phyloP scores from a whole-genome alignment of 2,797 vertebrate species.

The Sus cebifrons region DNA sequence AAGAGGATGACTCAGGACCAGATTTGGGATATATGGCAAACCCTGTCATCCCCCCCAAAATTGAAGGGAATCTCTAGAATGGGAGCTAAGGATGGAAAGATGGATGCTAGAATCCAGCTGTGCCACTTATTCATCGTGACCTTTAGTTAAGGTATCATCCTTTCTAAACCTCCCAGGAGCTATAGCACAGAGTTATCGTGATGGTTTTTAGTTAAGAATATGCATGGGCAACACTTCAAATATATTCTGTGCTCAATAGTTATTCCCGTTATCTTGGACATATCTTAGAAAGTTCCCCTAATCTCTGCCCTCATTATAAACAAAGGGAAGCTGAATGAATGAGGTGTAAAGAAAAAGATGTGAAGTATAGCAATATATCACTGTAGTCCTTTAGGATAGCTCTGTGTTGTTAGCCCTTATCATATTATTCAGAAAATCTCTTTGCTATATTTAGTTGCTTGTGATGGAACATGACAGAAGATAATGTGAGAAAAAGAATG shows the following conservation, averaged over 20 bases:
- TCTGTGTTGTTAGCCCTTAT: neutral
- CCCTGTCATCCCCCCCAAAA: rapidly evolving
- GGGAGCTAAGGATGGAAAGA: neutral
- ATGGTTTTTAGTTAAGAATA: neutral
- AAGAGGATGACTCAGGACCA: neutral
- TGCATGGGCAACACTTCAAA: neutral
- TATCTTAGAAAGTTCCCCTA: neutral
- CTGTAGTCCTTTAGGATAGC: neutral
- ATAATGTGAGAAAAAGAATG: too few relatives aligned
- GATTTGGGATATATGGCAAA: rapidly evolving
- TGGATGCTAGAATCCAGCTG: neutral
- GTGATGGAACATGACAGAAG: too few relatives aligned
- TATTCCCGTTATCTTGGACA: neutral
- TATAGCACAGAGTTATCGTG: too few relatives aligned
- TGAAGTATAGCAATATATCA: rapidly evolving
- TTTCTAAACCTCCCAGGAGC: neutral
- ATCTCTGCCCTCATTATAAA: neutral
- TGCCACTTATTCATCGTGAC: too few relatives aligned
- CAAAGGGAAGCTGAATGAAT: neutral
- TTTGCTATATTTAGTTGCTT: neutral
- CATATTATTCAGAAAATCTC: neutral
- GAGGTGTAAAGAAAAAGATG: neutral
- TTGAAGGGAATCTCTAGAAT: neutral
- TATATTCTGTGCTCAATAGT: neutral
- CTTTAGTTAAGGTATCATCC: neutral